Evolutionary conservation across 2,888 invertebrate genomes (phyloP), one percentile per base, ranked within the genome.

Genomic region (Pherbina coryleti): DNA sequence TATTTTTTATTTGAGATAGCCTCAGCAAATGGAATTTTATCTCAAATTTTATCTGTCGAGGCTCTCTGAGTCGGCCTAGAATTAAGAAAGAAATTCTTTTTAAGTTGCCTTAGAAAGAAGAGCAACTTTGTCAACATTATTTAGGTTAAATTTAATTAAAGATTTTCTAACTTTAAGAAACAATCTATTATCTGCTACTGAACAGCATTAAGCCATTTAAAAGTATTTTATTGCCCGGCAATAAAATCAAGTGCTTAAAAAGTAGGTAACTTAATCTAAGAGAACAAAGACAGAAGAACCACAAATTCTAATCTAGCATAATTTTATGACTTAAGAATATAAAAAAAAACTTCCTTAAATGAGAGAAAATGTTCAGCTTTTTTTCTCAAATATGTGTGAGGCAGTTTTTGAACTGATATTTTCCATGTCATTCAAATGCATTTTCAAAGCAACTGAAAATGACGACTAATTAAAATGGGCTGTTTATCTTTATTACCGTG

Each of bases 401-500:
- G 9, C n/a, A 19, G 44, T 49, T 67, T 14, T 49, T 67, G 11
- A 9, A 49, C 31, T 55, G 22, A 64, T 62, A 7, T 60, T n/a
- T n/a, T 31, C 31, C 14, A 62, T 34, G 34, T 17, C 25, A 34
- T 64, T 64, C 34, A 19, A 64, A 34, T 64, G 7, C 34, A n/a
- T 34, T 34, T n/a, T 34, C n/a, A 66, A 7, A n/a, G 31, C 37
- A 17, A n/a, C 34, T 34, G n/a, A 66, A 28, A 49, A 44, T 49
- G 62, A 60, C 49, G 73, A 62, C 73, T 60, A 73, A 73, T 60
- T 71, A 60, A 73, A 73, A 73, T 49, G 7, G 60, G 60, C 60
- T 73, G 73, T 73, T 62, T 34, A 73, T 73, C 62, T 73, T 73
- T 73, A 73, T 44, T 73, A 37, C 73, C 73, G 73, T 49, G 73